Evolutionary conservation across 2,797 vertebrate genomes (phyloP).

Genomic region (Psittacula derbiana): DNA sequence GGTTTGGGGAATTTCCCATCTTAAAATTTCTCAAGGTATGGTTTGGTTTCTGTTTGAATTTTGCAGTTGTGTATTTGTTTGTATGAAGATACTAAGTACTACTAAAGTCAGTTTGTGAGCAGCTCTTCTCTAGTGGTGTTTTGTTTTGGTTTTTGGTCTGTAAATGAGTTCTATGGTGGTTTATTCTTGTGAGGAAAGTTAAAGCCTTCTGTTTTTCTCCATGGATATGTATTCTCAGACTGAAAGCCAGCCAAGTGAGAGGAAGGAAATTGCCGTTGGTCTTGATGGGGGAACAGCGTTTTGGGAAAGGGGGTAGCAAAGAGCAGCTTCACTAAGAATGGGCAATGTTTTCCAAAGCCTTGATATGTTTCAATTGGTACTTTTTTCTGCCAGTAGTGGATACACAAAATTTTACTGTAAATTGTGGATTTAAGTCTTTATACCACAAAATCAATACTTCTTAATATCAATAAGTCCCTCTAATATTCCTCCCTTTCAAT

Average conservation of each 20-base stretch:
- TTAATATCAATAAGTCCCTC: not conserved
- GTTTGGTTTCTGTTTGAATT: not conserved
- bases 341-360: not conserved
- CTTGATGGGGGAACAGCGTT: not conserved
- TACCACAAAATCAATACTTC: not conserved
- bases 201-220: not conserved
- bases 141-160: not conserved
- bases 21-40: not conserved
- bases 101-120: not conserved
- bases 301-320: not conserved
- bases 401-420: not conserved
- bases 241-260: not conserved
- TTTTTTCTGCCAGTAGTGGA: not conserved
- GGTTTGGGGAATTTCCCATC: not conserved
- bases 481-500: not conserved
- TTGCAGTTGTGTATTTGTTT: not conserved
- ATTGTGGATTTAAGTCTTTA: not conserved
- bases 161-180: not conserved
- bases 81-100: not conserved
- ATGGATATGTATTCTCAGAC: not conserved
- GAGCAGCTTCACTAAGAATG: not conserved
- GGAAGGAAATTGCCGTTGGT: not conserved
- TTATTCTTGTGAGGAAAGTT: not conserved
- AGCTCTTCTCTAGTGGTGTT: not conserved
- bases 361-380: not conserved